phyloP scores from a whole-genome alignment of 2,797 vertebrate species.

The Acestrorhynchus altus region DNA sequence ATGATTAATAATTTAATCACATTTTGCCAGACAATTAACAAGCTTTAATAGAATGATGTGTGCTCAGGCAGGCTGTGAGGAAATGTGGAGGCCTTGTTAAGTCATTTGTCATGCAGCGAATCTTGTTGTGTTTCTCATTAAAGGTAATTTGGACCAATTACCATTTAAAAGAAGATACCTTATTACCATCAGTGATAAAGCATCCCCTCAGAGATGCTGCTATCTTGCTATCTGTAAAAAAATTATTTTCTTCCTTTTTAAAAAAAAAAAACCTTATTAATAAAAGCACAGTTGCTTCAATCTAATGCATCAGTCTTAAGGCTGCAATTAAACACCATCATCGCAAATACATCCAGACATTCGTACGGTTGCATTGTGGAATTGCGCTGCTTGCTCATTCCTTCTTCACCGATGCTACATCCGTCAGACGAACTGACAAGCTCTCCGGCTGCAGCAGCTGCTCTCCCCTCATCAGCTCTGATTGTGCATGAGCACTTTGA shows the following conservation, averaged over 20 bases:
- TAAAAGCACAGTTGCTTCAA: background rate
- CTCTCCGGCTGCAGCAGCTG: slow-evolving; percentile 23
- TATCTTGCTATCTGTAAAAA: slow-evolving; percentile 24
- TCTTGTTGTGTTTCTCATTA: slow-evolving; percentile 54
- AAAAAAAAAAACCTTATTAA: slow-evolving; percentile 18
- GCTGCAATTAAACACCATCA: slow-evolving; percentile 38
- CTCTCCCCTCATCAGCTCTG: slow-evolving; percentile 34
- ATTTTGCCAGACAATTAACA: slow-evolving; percentile 59
- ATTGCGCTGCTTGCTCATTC: background rate
- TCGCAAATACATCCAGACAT: slow-evolving; percentile 19
- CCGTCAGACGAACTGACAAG: slow-evolving; percentile 36
- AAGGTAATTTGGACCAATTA: slow-evolving; percentile 54
- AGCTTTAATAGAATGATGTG: slow-evolving; percentile 52
- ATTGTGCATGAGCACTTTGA: slow-evolving; percentile 26
- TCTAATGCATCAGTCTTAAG: slow-evolving; percentile 18
- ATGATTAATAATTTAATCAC: slow-evolving; percentile 61
- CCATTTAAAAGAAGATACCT: slow-evolving; percentile 40
- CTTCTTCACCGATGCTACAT: background rate
- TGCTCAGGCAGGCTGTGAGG: slow-evolving; percentile 14
- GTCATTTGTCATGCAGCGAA: slow-evolving; percentile 49
- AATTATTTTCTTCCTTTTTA: slow-evolving; percentile 26
- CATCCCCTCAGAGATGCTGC: slow-evolving; percentile 18
- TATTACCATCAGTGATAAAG: slow-evolving; percentile 49
- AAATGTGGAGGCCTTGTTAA: slow-evolving; percentile 40
- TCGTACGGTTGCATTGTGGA: background rate